phyloP scores from a whole-genome alignment of 2,797 vertebrate species.

The Cottoperca gobio region DNA sequence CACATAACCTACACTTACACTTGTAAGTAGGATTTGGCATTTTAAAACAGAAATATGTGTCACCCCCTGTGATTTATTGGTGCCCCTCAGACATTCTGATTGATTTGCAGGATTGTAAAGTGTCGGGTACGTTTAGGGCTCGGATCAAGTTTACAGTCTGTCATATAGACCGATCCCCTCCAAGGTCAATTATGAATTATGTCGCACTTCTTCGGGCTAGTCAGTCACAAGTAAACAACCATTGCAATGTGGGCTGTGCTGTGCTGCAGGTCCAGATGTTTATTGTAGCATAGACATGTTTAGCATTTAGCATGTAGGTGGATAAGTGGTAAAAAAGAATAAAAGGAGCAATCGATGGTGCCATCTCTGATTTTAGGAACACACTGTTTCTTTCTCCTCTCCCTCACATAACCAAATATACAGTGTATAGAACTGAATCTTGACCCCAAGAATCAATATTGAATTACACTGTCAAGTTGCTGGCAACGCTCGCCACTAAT shows the following conservation, averaged over 20 bases:
- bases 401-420: conserved; percentile 47
- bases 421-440: conserved; percentile 54
- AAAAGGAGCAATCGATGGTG: neutral
- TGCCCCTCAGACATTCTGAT: conserved; percentile 1
- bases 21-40: neutral
- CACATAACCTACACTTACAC: neutral
- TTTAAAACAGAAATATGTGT: neutral
- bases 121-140: neutral
- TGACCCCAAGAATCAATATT: conserved; percentile 67
- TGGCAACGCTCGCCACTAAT: conserved; percentile 65
- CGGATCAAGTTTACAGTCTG: conserved; percentile 7
- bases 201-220: neutral
- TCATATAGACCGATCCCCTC: conserved; percentile 15
- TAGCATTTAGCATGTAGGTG: neutral
- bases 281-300: neutral
- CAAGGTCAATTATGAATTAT: conserved; percentile 18
- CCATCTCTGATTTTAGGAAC: conserved; percentile 2
- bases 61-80: conserved; percentile 1
- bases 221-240: conserved; percentile 16
- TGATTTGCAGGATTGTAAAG: conserved; percentile 11
- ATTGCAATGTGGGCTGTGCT: neutral
- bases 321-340: neutral
- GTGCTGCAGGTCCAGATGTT: neutral
- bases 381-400: conserved; percentile 24
- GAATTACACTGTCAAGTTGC: conserved; percentile 52